Conservation (phyloP, 2,113 vertebrate species). For the Puntigrus tetrazona region DNA sequence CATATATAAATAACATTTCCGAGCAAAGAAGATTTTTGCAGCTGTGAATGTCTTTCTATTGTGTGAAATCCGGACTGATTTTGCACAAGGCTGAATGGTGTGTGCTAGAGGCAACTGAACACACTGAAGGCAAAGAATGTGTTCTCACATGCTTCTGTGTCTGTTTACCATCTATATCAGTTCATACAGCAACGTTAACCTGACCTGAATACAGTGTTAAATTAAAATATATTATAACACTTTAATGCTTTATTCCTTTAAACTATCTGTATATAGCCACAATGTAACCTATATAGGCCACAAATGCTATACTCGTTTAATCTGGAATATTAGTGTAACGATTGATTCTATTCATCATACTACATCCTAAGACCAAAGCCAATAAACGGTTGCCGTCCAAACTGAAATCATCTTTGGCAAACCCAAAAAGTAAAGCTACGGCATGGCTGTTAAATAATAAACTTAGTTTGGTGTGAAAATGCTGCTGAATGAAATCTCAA, state of each 20-base stretch:
- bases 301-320: background rate
- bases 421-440: background rate
- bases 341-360: background rate
- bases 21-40: background rate
- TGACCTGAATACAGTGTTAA: background rate
- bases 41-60: background rate
- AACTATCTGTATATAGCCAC: too few relatives aligned
- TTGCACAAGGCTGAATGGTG: background rate
- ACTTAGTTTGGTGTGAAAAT: background rate
- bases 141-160: background rate
- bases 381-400: background rate
- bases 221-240: too few relatives aligned
- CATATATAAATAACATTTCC: background rate
- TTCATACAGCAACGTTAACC: background rate
- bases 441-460: background rate
- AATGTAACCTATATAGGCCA: too few relatives aligned
- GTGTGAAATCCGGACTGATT: background rate
- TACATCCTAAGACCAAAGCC: background rate
- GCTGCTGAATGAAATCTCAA: background rate
- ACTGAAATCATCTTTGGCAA: background rate
- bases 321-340: background rate
- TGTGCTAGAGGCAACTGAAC: background rate
- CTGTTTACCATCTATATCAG: background rate
- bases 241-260: too few relatives aligned
- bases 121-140: background rate